Evolutionary conservation across 2,113 vertebrate species (phyloP), one percentile per base, ranked within the genome.

Genomic region (Marmota flaviventris): DNA sequence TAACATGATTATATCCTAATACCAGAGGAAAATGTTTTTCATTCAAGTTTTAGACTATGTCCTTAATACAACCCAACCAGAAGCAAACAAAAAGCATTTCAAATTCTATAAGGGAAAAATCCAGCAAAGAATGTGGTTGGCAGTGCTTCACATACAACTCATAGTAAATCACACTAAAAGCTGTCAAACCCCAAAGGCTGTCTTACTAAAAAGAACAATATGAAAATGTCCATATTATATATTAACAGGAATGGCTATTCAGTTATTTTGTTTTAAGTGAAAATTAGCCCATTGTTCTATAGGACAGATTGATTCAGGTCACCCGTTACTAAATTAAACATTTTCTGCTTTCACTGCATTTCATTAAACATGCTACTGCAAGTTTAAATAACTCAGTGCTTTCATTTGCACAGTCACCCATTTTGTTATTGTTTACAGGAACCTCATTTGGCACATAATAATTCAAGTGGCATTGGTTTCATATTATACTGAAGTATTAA

Each of bases 381-480:
- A 89, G 96, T 97, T 97, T 92, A 97, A 98, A 97, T 92, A 97
- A 97, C 72, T 63, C 95, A 56, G 42, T 61, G 89, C 48, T 77
- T 96, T 95, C 92, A 96, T 48, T 94, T 94, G 91, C 93, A 97
- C 91, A 97, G 67, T 83, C 69, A 91, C 89, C 92, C 77, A 69
- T 94, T 97, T 97, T 96, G 89, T 94, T 95, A 97, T 94, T 97
- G 93, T 97, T 98, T 97, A 92, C 51, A 97, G 84, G 76, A 95
- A 94, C 29, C 95, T 96, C 93, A 98, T 97, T 95, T 97, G 96
- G 89, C 95, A 95, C 58, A 96, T 34, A 98, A 89, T 92, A 98
- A 97, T 96, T 97, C 90, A 96, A 87, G 81, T 83, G 94, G 95
- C 77, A 93, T 0, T 0, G 45, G 91, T 96, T 98, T 97, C 87